Evolutionary conservation across 2,888 invertebrate genomes (phyloP), one percentile per base, ranked within the genome.

Genomic region (Alviniconcha strummeri): DNA sequence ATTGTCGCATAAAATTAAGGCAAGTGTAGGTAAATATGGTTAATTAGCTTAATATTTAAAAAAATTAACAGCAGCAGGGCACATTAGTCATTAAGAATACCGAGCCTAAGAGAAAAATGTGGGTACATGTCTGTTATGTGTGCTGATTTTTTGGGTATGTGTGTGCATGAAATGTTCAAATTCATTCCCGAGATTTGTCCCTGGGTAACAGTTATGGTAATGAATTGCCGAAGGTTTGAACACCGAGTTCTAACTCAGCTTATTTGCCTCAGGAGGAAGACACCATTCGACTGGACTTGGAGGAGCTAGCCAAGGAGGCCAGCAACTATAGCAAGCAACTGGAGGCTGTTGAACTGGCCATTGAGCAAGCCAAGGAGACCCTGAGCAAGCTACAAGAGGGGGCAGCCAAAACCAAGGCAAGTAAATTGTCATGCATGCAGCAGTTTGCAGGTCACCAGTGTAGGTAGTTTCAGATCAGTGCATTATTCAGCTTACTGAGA

Each of bases 281-380:
- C 92, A 96, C 96, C 0, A 94, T 98, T 52, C 96, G 96, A 88
- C 93, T 98, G 85, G 98, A 98, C 94, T 96, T 97, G 83, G 94
- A 94, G 9, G 97, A 97, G 92, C 94, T 98, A 88, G 94, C 95
- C 90, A 96, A 95, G 81, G 95, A 96, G 2, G 96, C 97, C 72
- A 95, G 94, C 84, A 94, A 90, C 85, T 95, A 95, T 82, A 93
- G 94, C 81, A 94, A 94, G 80, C 96, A 96, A 91, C 94, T 96
- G 78, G 91, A 91, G 60, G 95, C 95, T 11, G 94, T 95, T 0
- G 94, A 94, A 78, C 95, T 94, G 75, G 95, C 95, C 19, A 90
- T 94, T 17, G 85, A 88, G 79, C 88, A 88, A 60, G 90, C 90
- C 79, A 88, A 91, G n/a, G 84, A 88, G 52, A 91, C 92, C 82